These are phyloP conservation scores for Papilio dardanus DNA, from an alignment of 1,140 invertebrate genomes.

Conservation along the genomic window DNA sequence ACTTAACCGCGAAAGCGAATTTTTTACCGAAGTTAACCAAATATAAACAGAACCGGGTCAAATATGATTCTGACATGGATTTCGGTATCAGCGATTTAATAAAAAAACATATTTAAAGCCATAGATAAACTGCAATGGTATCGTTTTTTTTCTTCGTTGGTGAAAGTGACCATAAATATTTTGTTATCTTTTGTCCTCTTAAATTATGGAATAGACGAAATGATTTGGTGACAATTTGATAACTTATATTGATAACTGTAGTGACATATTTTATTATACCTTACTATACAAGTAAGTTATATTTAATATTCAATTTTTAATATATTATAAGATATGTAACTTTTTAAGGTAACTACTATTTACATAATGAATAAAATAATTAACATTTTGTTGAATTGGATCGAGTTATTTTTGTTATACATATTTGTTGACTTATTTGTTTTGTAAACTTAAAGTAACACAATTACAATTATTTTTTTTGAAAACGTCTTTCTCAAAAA, in stretches of 20 bases:
- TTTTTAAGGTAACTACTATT: conserved; percentile 18
- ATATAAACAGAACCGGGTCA: background rate
- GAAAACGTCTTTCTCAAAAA: background rate
- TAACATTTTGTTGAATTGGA: conserved; percentile 4
- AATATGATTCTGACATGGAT: background rate
- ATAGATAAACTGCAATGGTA: too few species aligned
- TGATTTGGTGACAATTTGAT: conserved; percentile 48
- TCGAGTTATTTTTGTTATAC: background rate
- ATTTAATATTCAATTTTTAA: conserved; percentile 32
- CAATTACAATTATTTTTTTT: background rate
- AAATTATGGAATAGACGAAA: conserved; percentile 46
- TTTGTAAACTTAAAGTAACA: too few species aligned
- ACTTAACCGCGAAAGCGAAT: background rate
- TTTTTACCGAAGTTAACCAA: background rate
- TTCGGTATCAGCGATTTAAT: background rate
- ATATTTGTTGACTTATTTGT: background rate
- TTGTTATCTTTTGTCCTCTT: conserved; percentile 6
- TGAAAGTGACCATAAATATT: background rate
- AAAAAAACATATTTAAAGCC: too few species aligned
- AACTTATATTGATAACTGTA: conserved; percentile 26
- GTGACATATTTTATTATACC: conserved; percentile 32
- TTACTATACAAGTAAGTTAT: conserved; percentile 11
- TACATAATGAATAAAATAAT: background rate
- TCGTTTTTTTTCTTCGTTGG: background rate
- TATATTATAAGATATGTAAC: background rate